These are phyloP conservation scores for Melinopterus prodromus DNA, from an alignment of 2,888 invertebrate genomes.

Conservation along the genomic window DNA sequence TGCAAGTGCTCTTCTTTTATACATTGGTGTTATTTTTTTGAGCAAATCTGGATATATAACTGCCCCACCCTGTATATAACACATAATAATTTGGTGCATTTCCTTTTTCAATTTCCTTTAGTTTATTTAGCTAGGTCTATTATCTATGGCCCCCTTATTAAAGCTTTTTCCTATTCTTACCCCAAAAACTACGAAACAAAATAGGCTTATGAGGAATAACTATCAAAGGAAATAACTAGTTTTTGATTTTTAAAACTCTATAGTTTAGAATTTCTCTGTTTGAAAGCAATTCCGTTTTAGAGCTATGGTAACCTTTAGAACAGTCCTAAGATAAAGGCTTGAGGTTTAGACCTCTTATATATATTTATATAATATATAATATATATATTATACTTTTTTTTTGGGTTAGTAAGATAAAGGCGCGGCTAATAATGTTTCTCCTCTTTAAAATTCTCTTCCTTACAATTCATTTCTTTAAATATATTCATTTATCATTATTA, in stretches of 20 bases:
- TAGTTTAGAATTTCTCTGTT: slow-evolving; percentile 9
- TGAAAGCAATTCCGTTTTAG: slow-evolving; percentile 29
- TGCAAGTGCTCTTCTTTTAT: too few species aligned
- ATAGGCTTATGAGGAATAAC: not conserved
- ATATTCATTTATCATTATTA: slow-evolving; percentile 53
- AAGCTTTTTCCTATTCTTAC: slow-evolving; percentile 4
- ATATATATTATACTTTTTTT: slow-evolving; percentile 14
- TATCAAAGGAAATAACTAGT: not conserved
- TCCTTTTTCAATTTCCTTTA: not conserved
- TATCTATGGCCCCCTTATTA: not conserved
- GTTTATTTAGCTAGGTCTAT: not conserved
- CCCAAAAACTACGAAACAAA: not conserved
- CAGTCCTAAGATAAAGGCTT: slow-evolving; percentile 44
- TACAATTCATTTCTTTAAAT: slow-evolving; percentile 45
- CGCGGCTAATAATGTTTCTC: not conserved
- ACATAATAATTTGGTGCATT: not conserved
- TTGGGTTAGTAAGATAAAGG: too few species aligned
- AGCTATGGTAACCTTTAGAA: slow-evolving; percentile 12
- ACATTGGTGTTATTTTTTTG: not conserved
- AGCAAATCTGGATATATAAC: not conserved
- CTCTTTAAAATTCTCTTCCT: slow-evolving; percentile 22
- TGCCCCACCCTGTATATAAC: not conserved
- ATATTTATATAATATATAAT: slow-evolving; percentile 28
- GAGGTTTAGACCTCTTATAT: slow-evolving; percentile 35
- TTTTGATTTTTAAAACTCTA: not conserved